Evolutionary conservation across 2,113 vertebrate species (phyloP).

Genomic region (Corythornis cristatus): DNA sequence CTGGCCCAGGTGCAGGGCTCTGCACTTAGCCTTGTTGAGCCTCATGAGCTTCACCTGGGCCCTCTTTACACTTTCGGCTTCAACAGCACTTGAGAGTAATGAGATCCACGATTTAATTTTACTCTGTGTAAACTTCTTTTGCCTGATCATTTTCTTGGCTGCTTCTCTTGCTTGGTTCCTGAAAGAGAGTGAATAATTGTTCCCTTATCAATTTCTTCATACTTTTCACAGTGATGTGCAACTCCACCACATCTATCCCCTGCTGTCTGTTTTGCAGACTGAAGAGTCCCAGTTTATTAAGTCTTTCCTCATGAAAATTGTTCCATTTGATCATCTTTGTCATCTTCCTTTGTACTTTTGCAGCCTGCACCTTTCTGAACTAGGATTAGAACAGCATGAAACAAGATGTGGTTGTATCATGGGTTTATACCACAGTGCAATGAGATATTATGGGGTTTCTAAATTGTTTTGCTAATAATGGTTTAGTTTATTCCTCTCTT

Average conservation of each 20-base stretch:
- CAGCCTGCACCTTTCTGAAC: background rate
- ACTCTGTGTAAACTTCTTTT: background rate
- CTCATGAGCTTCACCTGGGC: background rate
- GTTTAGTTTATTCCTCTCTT: background rate
- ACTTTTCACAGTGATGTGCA: background rate
- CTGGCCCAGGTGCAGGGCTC: too few species aligned
- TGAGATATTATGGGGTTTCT: background rate
- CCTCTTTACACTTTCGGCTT: background rate
- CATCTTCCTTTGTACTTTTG: background rate
- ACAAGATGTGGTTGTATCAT: background rate
- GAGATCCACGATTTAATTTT: background rate
- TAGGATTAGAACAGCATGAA: constrained; percentile 1
- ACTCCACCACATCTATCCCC: background rate
- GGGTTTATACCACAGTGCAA: background rate
- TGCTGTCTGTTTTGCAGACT: background rate
- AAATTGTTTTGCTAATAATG: background rate
- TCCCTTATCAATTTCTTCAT: background rate
- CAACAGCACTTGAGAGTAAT: background rate
- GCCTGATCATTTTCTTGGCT: background rate
- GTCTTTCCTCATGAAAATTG: background rate
- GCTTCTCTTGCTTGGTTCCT: background rate
- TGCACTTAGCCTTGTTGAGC: too few species aligned
- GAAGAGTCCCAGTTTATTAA: background rate
- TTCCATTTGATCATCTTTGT: constrained; percentile 5
- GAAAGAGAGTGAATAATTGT: background rate